Percentiles rank a stretch among this genome's conserved stretches.
These are phyloP conservation scores for Athalia cordata DNA, from an alignment of 2,888 invertebrate genomes.

Conservation along the genomic window DNA sequence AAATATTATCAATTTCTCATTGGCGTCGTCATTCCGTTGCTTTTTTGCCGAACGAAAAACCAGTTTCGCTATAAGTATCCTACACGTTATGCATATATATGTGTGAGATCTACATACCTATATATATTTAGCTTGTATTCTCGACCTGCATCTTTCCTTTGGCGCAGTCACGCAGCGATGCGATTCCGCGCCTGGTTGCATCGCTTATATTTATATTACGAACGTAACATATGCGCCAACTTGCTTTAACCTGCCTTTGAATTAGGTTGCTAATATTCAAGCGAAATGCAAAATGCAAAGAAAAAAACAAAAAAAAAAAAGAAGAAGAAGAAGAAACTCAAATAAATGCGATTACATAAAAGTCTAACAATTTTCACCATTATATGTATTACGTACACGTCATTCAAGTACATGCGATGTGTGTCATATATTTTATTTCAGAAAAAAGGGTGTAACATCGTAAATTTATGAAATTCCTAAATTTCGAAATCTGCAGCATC, in stretches of 20 bases:
- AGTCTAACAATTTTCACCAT: too few species aligned
- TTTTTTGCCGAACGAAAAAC: slow-evolving; percentile 29
- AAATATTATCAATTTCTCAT: too few species aligned
- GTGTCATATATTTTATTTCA: too few species aligned
- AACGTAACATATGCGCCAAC: slow-evolving; percentile 17
- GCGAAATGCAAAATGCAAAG: not conserved
- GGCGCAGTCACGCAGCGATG: slow-evolving; percentile 3
- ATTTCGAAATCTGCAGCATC: too few species aligned
- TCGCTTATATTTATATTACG: slow-evolving; percentile 14
- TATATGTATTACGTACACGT: too few species aligned
- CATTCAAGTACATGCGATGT: too few species aligned
- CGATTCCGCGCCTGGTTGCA: not conserved
- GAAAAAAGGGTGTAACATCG: too few species aligned
- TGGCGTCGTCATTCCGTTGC: not conserved
- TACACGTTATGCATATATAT: not conserved
- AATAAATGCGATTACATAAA: too few species aligned
- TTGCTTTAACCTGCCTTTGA: slow-evolving; percentile 18
- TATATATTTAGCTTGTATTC: slow-evolving; percentile 26
- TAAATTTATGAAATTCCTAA: too few species aligned
- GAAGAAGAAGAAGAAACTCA: too few species aligned
- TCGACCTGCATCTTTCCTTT: slow-evolving; percentile 35
- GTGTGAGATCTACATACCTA: not conserved
- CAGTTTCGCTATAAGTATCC: slow-evolving; percentile 32
- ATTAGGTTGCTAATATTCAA: not conserved
- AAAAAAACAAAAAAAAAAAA: not conserved